phyloP scores from a whole-genome alignment of 2,888 invertebrate species.

The Epinotia nisella region DNA sequence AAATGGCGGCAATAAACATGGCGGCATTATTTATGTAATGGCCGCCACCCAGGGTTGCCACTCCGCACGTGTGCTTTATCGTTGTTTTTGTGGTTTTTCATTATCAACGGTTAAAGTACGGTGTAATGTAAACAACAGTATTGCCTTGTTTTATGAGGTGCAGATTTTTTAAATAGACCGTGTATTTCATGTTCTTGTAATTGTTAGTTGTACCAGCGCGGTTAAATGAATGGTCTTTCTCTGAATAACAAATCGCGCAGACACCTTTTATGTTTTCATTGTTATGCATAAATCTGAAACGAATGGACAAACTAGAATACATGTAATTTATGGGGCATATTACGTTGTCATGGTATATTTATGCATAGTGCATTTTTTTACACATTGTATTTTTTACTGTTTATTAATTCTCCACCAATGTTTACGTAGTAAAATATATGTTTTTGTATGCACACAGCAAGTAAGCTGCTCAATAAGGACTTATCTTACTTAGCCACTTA shows the following conservation, averaged over 20 bases:
- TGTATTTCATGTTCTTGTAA: constrained; percentile 23
- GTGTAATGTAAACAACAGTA: constrained; percentile 52
- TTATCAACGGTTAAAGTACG: constrained; percentile 67
- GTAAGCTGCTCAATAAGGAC: no score
- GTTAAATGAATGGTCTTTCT: constrained; percentile 21
- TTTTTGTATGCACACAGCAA: no score
- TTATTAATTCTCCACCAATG: background rate
- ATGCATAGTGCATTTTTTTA: background rate
- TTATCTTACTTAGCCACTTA: no score
- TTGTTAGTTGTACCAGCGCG: constrained; percentile 12
- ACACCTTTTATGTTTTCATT: constrained; percentile 21
- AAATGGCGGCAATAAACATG: constrained; percentile 84
- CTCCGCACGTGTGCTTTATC: constrained; percentile 79
- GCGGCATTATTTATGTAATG: constrained; percentile 84
- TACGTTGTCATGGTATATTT: background rate
- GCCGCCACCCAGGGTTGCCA: constrained; percentile 78
- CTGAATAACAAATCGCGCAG: constrained; percentile 18
- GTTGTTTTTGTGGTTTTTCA: constrained; percentile 79
- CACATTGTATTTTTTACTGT: background rate
- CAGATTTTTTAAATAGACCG: constrained; percentile 35
- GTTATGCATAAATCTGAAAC: constrained; percentile 18
- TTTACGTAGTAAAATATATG: no score
- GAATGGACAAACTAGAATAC: constrained; percentile 15
- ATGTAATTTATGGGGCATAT: background rate
- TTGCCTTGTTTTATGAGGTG: constrained; percentile 41